phyloP scores from a whole-genome alignment of 2,888 invertebrate genomes.

The Neoascia interrupta region DNA sequence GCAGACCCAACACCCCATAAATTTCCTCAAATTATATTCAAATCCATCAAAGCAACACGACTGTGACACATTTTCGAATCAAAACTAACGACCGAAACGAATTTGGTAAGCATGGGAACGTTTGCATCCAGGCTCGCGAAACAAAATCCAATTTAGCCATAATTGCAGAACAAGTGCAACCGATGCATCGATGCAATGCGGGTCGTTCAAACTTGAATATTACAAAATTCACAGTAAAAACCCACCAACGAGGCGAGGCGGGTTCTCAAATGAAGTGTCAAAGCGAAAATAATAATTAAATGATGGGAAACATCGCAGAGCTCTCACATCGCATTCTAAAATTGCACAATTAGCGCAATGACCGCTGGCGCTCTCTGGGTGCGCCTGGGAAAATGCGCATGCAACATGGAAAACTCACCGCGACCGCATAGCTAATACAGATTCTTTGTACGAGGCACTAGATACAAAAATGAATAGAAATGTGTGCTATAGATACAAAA shows the following conservation, averaged over 20 bases:
- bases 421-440: conserved; percentile 26
- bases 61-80: too few relatives aligned
- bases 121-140: too few relatives aligned
- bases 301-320: conserved; percentile 51
- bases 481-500: conserved; percentile 53
- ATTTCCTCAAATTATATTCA: too few relatives aligned
- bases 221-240: conserved; percentile 33
- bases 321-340: conserved; percentile 60
- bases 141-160: conserved; percentile 43
- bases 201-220: conserved; percentile 51
- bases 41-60: too few relatives aligned
- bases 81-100: too few relatives aligned
- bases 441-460: neutral
- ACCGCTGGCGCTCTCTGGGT: conserved; percentile 38
- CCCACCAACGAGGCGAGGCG: too few relatives aligned
- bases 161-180: conserved; percentile 46
- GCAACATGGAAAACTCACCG: conserved; percentile 60
- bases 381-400: conserved; percentile 62
- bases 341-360: conserved; percentile 68
- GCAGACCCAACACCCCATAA: too few relatives aligned
- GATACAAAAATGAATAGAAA: neutral
- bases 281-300: conserved; percentile 63
- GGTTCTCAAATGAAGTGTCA: conserved; percentile 52
- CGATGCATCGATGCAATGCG: too few relatives aligned
- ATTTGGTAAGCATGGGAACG: too few relatives aligned